Percentiles rank a stretch among this genome's conserved stretches.
Evolutionary conservation across 2,888 invertebrate genomes (phyloP).

Genomic region (Esperia sulphurella): DNA sequence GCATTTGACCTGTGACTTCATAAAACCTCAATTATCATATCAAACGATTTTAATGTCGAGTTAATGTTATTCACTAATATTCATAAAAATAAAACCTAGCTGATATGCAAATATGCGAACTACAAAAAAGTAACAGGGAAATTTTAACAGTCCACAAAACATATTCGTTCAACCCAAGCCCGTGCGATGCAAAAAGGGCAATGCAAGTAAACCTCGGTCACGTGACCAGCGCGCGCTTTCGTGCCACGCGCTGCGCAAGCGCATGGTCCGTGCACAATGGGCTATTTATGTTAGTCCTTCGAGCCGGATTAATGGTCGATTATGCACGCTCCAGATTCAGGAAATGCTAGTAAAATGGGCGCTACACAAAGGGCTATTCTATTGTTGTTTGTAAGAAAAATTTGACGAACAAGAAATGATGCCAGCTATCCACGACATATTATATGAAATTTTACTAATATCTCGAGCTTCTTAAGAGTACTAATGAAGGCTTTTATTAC

Average conservation of each 20-base stretch:
- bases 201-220: constrained; percentile 61
- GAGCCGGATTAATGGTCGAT: constrained; percentile 70
- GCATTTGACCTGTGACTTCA: constrained; percentile 6
- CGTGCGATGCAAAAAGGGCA: constrained; percentile 59
- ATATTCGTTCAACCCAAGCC: constrained; percentile 38
- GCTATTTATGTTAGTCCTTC: constrained; percentile 49
- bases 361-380: constrained; percentile 39
- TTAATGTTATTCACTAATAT: not conserved
- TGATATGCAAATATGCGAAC: not conserved
- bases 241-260: constrained; percentile 68
- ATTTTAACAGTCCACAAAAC: constrained; percentile 25
- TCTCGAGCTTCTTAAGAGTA: too few species aligned
- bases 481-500: too few species aligned
- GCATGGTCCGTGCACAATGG: constrained; percentile 50
- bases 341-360: constrained; percentile 54
- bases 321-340: constrained; percentile 75
- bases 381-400: not conserved
- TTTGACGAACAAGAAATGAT: too few species aligned
- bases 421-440: too few species aligned
- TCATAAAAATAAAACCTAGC: not conserved
- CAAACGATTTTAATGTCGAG: not conserved
- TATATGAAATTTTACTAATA: too few species aligned
- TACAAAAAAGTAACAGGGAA: not conserved
- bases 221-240: constrained; percentile 67
- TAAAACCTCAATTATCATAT: constrained; percentile 7